These are phyloP conservation scores for Probaryconus sp. DNA, from an alignment of 1,140 invertebrate species.

Conservation along the genomic window DNA sequence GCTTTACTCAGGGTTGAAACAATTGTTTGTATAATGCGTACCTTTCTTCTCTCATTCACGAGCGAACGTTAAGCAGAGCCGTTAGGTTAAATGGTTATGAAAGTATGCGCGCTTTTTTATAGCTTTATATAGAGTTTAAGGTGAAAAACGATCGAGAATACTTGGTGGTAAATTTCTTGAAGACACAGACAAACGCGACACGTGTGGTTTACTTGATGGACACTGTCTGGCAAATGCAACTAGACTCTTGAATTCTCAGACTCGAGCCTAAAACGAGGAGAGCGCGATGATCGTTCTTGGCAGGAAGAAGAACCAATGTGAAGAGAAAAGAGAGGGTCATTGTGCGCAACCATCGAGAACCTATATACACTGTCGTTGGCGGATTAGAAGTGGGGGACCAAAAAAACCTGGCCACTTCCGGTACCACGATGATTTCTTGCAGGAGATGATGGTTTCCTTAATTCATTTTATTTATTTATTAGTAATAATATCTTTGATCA, in stretches of 20 bases:
- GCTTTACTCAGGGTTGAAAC: too few relatives aligned
- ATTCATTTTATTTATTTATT: neutral
- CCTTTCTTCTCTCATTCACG: slow-evolving; percentile 51
- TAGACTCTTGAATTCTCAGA: slow-evolving; percentile 58
- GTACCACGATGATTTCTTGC: neutral
- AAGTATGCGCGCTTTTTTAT: neutral
- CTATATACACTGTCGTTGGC: slow-evolving; percentile 7
- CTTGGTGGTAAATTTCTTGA: too few relatives aligned
- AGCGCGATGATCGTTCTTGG: slow-evolving; percentile 72
- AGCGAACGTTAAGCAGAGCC: slow-evolving; percentile 37
- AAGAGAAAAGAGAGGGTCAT: slow-evolving; percentile 70
- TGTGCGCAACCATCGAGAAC: slow-evolving; percentile 43
- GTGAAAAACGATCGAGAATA: too few relatives aligned
- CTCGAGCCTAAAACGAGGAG: slow-evolving; percentile 57
- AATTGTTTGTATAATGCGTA: slow-evolving; percentile 43
- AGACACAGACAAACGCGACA: slow-evolving; percentile 38
- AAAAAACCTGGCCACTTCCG: slow-evolving; percentile 21
- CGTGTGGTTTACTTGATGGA: slow-evolving; percentile 57
- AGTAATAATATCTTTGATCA: neutral
- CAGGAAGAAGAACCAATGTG: slow-evolving; percentile 66
- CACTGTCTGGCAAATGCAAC: slow-evolving; percentile 68
- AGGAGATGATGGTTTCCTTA: too few relatives aligned
- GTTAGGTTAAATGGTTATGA: slow-evolving; percentile 19
- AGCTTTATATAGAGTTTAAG: slow-evolving; percentile 25
- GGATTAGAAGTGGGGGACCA: slow-evolving; percentile 33